Conservation (phyloP, 2,797 vertebrate genomes). For the Eidolon dupreanum region DNA sequence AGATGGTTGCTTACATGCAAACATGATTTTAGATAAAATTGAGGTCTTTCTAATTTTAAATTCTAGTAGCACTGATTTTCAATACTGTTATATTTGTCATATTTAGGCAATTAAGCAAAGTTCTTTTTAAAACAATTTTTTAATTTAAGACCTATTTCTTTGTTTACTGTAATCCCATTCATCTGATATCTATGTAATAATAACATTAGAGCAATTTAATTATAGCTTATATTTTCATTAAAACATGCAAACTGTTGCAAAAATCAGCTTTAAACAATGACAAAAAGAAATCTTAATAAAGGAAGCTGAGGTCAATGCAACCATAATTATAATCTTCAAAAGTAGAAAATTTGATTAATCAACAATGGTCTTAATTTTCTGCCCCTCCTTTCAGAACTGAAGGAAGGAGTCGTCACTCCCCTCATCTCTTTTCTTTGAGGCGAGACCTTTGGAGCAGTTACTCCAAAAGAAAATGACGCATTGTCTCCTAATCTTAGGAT, state of each 20-base stretch:
- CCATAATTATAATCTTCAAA: not conserved
- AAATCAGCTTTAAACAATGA: constrained; percentile 48
- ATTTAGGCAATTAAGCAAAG: constrained; percentile 37
- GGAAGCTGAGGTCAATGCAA: not conserved
- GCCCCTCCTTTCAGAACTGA: not conserved
- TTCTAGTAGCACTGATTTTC: not conserved
- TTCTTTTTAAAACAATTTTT: constrained; percentile 52
- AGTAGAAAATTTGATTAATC: not conserved
- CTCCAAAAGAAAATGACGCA: not conserved
- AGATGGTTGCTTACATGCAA: constrained; percentile 2
- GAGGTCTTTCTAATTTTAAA: constrained; percentile 12
- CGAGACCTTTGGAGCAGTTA: not conserved
- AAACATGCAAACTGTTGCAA: constrained; percentile 8
- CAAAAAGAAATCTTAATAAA: not conserved
- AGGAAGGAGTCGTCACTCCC: not conserved
- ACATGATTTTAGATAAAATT: constrained; percentile 48
- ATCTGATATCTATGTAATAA: constrained; percentile 12
- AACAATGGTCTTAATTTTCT: not conserved
- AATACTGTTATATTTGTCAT: constrained; percentile 1
- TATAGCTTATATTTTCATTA: constrained; percentile 50
- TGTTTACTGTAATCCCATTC: constrained; percentile 51
- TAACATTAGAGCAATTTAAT: constrained; percentile 43
- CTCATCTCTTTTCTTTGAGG: not conserved
- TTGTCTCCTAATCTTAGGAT: not conserved
- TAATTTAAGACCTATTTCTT: constrained; percentile 56